Evolutionary conservation across 1,140 invertebrate genomes (phyloP), one percentile per base, ranked within the genome.

Genomic region (Nephila pilipes): DNA sequence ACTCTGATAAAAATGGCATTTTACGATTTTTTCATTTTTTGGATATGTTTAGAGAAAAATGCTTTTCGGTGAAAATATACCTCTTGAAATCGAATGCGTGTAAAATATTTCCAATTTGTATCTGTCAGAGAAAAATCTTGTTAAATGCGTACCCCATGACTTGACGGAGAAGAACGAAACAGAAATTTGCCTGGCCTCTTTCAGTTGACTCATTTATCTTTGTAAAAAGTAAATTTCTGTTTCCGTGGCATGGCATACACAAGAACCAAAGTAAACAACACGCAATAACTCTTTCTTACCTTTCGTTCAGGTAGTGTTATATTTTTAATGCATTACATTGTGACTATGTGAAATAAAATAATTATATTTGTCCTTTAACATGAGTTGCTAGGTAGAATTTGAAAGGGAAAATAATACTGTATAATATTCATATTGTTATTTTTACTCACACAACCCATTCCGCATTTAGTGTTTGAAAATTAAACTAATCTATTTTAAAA

Each of bases 161-260:
- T 36, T 16, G 69, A 75, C 29, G 29, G 32, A 29, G 69, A 75
- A 36, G 69, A 75, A 16, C 69, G 69, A 32, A 29, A 29, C 29
- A 20, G 69, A 36, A 75, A 75, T 75, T 75, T 20, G 2, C 14
- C 29, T 36, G 69, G 18, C 18, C 29, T 75, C 29, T 75, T 32
- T 32, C 29, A 32, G 29, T 75, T 32, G 69, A 36, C 29, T 75
- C 69, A 75, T 75, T 75, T 29, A 75, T 75, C 69, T 75, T 75
- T 75, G 69, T 36, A 32, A 32, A 75, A 36, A 25, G 69, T 75
- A 75, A 75, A 75, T 36, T 75, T 75, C 29, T 36, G 29, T 16
- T 75, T 25, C 29, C 69, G 32, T 60, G 46, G 46, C 46, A 46
- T 46, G 29, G n/a, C 63, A 69, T 14, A 1, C 65, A 3, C 32